Percentiles rank a stretch among this genome's conserved stretches.
These are phyloP conservation scores for Cephalopholis sonnerati DNA, from an alignment of 2,113 vertebrate species.

Conservation along the genomic window DNA sequence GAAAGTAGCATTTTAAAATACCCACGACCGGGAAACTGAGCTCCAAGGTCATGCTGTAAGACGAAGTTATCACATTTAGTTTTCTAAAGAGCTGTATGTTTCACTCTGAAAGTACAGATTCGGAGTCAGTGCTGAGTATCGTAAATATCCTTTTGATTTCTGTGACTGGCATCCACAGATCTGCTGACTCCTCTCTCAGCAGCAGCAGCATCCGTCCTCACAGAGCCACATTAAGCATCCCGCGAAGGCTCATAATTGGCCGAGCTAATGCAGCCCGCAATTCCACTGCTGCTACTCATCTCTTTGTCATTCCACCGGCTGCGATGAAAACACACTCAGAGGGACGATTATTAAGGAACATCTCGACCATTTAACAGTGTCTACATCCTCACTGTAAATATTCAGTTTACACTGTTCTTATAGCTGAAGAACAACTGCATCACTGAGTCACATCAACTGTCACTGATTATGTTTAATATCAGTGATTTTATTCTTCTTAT, in stretches of 20 bases:
- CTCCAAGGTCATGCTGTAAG: not conserved
- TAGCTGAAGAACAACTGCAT: not conserved
- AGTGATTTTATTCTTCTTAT: not conserved
- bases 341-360: slow-evolving; percentile 29
- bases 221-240: slow-evolving; percentile 17
- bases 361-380: not conserved
- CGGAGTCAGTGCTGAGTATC: not conserved
- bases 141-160: slow-evolving; percentile 2
- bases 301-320: slow-evolving; percentile 44
- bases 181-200: slow-evolving; percentile 29
- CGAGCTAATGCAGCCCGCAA: slow-evolving; percentile 32
- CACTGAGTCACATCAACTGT: not conserved
- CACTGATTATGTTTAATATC: not conserved
- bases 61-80: slow-evolving; percentile 3
- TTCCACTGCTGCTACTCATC: slow-evolving; percentile 41
- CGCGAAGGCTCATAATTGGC: slow-evolving; percentile 28
- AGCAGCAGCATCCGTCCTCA: not conserved
- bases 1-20: slow-evolving; percentile 47
- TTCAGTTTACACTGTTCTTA: not conserved
- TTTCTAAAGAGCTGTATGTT: not conserved
- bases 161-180: slow-evolving; percentile 28
- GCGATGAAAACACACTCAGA: slow-evolving; percentile 33
- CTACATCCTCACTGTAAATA: slow-evolving; percentile 1
- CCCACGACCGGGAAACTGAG: slow-evolving; percentile 24
- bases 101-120: no score